Evolutionary conservation across 2,113 vertebrate species (phyloP).

Genomic region (Phasianus colchicus): DNA sequence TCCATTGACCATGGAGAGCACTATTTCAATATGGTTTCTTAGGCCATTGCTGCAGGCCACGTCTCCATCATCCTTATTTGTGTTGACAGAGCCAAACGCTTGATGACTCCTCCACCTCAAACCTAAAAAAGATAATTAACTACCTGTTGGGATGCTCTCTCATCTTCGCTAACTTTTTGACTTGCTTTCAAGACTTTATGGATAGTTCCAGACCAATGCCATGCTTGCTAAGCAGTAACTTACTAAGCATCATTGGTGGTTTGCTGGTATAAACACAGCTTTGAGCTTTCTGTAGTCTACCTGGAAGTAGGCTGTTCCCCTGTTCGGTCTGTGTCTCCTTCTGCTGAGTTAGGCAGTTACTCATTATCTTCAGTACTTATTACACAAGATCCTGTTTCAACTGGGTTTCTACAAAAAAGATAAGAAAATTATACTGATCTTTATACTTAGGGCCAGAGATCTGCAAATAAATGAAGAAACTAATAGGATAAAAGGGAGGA

Average conservation of each 20-base stretch:
- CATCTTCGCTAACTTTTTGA: not conserved
- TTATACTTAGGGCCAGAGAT: not conserved
- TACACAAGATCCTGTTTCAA: not conserved
- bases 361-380: not conserved
- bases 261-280: not conserved
- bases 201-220: not conserved
- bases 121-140: not conserved
- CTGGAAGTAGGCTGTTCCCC: not conserved
- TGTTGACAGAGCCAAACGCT: not conserved
- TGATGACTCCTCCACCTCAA: not conserved
- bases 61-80: not conserved
- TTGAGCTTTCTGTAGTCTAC: not conserved
- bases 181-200: not conserved
- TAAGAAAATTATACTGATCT: not conserved
- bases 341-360: not conserved
- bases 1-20: not conserved
- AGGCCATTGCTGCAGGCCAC: not conserved
- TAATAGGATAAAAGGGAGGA: not conserved
- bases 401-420: not conserved
- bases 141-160: not conserved
- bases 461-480: not conserved
- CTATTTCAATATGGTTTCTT: not conserved
- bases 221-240: not conserved
- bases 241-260: not conserved
- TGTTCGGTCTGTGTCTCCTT: not conserved